These are phyloP conservation scores for Lordiphosa fenestrarum DNA, from an alignment of 2,888 invertebrate species.

Conservation along the genomic window DNA sequence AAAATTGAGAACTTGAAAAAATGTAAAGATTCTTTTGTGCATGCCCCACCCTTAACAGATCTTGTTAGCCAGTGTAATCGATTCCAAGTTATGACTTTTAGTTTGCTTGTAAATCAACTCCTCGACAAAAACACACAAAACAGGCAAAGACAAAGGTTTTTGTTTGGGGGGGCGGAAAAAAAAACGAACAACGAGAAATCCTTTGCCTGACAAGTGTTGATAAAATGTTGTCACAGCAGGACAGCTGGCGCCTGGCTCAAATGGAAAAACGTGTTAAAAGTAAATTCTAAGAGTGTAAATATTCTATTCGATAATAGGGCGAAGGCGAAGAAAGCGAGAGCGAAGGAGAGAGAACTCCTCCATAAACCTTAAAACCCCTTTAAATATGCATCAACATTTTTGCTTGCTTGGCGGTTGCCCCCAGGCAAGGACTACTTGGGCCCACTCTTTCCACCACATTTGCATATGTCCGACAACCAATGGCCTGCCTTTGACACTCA, in stretches of 20 bases:
- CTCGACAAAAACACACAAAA: constrained; percentile 53
- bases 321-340: not conserved
- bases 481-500: constrained; percentile 63
- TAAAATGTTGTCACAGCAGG: constrained; percentile 59
- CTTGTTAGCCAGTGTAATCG: constrained; percentile 1
- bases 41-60: too few relatives aligned
- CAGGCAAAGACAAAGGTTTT: constrained; percentile 16
- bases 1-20: too few relatives aligned
- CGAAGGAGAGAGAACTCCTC: too few relatives aligned
- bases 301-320: constrained; percentile 41
- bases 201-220: constrained; percentile 50
- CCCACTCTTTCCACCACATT: constrained; percentile 36
- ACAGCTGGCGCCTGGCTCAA: constrained; percentile 44
- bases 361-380: constrained; percentile 48
- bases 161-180: not conserved
- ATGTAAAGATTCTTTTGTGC: too few relatives aligned
- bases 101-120: constrained; percentile 59
- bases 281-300: constrained; percentile 65
- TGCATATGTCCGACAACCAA: constrained; percentile 53
- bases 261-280: constrained; percentile 55
- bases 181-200: not conserved
- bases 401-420: constrained; percentile 9
- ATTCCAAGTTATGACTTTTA: not conserved
- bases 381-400: constrained; percentile 56
- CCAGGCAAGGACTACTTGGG: constrained; percentile 15